Evolutionary conservation across 92 coral and sea anemone species (phyloP).

Genomic region (Pocillopora meandrina): DNA sequence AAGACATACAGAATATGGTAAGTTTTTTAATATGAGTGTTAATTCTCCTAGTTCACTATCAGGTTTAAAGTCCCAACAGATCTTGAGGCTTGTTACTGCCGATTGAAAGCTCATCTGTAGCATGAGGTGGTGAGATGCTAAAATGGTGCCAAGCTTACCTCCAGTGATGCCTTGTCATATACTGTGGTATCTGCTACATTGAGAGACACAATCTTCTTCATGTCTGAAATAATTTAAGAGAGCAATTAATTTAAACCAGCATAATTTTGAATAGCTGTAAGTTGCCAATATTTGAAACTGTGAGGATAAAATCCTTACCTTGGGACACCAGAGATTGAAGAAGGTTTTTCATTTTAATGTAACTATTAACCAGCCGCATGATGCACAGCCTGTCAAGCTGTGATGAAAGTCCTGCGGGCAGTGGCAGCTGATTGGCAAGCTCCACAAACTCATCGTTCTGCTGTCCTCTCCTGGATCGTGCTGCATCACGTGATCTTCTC

Average conservation of each 20-base stretch:
- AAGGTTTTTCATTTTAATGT: constrained; percentile 92
- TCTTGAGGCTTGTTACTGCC: no score
- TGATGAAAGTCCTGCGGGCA: constrained; percentile 69
- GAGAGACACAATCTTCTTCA: constrained; percentile 51
- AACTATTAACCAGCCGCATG: constrained; percentile 99
- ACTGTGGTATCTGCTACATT: constrained; percentile 38
- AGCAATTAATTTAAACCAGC: not conserved
- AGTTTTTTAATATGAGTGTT: not conserved
- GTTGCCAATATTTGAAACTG: no score
- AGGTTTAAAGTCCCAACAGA: no score
- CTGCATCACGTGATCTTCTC: constrained; percentile 95
- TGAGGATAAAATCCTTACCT: constrained; percentile 47
- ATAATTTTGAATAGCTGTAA: no score
- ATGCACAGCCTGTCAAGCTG: constrained; percentile 95
- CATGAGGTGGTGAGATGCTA: not conserved
- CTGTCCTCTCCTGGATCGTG: constrained; percentile 95
- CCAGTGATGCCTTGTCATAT: constrained; percentile 66
- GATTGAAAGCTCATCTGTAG: not conserved
- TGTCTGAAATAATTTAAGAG: constrained; percentile 35
- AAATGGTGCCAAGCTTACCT: constrained; percentile 47
- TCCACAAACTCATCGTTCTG: constrained; percentile 96
- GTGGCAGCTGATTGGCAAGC: constrained; percentile 92
- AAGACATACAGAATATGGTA: not conserved
- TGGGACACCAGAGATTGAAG: constrained; percentile 65
- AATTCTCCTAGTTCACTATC: not conserved